Conservation (phyloP, 23 tunicate species). For the Halocynthia aurantium region DNA sequence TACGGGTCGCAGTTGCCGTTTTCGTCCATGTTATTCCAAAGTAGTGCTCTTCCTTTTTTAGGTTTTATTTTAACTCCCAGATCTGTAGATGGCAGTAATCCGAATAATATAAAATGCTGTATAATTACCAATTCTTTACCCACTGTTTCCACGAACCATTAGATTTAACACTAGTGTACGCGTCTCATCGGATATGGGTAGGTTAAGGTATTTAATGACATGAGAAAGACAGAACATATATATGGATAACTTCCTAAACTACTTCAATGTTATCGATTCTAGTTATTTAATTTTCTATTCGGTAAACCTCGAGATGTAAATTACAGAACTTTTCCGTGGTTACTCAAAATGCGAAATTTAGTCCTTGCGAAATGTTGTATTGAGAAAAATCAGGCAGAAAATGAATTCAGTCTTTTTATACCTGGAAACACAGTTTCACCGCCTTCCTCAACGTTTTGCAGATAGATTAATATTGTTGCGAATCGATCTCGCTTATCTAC, state of each 20-base stretch:
- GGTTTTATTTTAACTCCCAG: slow-evolving; percentile 53
- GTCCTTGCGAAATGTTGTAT: not conserved
- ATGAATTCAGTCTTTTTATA: slow-evolving; percentile 2
- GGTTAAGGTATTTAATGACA: too few relatives aligned
- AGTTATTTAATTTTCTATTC: not conserved
- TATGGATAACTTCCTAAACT: too few relatives aligned
- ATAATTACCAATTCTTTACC: too few relatives aligned
- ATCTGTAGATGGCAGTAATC: slow-evolving; percentile 24
- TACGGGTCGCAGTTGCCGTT: slow-evolving; percentile 64
- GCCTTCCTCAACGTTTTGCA: slow-evolving; percentile 61
- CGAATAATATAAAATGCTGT: not conserved
- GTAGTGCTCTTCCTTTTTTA: slow-evolving; percentile 48
- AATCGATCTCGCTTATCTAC: slow-evolving; percentile 62
- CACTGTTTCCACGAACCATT: too few relatives aligned
- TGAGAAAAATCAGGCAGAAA: not conserved
- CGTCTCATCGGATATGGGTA: too few relatives aligned
- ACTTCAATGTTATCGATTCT: too few relatives aligned
- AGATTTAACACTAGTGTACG: too few relatives aligned
- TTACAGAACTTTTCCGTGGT: not conserved
- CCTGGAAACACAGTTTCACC: slow-evolving; percentile 82
- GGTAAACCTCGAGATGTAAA: not conserved
- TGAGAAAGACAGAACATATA: too few relatives aligned
- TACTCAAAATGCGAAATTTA: not conserved
- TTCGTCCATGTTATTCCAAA: slow-evolving; percentile 72
- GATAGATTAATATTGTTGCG: slow-evolving; percentile 69